A percentile compares a stretch with the other conserved stretches of the same genome.
phyloP scores from a whole-genome alignment of 2,888 invertebrate genomes.

The Endotricha flammealis region DNA sequence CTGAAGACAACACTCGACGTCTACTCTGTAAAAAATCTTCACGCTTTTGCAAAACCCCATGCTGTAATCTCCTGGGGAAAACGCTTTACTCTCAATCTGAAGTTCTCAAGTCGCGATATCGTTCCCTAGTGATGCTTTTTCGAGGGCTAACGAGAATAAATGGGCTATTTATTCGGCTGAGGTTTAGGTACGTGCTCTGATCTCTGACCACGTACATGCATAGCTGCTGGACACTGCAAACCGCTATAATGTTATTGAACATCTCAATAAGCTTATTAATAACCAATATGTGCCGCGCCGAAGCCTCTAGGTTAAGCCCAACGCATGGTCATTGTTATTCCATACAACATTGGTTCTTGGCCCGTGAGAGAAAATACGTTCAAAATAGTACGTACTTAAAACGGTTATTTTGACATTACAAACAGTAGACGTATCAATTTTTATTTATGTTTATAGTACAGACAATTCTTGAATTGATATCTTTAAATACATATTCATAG shows the following conservation, averaged over 20 bases:
- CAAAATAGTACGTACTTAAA: background rate
- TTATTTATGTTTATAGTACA: no score
- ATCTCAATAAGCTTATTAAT: background rate
- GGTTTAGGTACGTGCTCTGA: constrained; percentile 44
- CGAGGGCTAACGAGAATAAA: constrained; percentile 47
- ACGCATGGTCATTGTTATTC: no score
- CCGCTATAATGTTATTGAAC: constrained; percentile 25
- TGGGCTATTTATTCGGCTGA: constrained; percentile 51
- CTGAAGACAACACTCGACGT: no score
- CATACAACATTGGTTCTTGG: no score
- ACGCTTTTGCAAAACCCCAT: no score
- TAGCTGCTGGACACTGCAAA: constrained; percentile 41
- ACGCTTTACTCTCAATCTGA: constrained; percentile 24
- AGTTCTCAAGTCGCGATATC: constrained; percentile 20
- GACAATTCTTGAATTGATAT: no score
- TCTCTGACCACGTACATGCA: constrained; percentile 43
- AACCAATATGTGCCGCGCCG: background rate
- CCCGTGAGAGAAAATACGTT: no score
- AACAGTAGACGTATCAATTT: background rate
- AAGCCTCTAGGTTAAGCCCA: constrained; percentile 31
- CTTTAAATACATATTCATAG: no score
- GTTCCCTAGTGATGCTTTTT: constrained; percentile 34
- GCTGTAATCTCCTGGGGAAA: no score
- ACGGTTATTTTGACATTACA: background rate
- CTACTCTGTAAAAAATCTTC: no score